Conservation (phyloP, 2,113 vertebrate genomes). For the Isichthys henryi region DNA sequence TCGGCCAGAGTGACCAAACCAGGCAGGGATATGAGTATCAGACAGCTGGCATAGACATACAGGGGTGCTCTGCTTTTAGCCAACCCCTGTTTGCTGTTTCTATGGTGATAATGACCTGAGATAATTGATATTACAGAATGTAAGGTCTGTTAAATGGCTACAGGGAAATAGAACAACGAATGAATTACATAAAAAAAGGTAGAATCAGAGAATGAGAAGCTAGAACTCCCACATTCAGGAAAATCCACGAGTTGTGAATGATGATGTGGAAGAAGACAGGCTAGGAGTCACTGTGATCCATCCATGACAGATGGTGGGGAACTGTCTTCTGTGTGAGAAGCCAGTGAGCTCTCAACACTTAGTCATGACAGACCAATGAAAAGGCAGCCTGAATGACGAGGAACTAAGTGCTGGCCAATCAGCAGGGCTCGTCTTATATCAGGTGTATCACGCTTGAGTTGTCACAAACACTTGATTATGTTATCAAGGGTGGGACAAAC, state of each 20-base stretch:
- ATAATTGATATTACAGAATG: not conserved
- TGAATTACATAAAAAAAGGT: not conserved
- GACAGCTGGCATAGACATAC: not conserved
- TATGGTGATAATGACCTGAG: slow-evolving; percentile 10
- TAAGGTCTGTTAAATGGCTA: not conserved
- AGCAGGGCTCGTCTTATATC: not conserved
- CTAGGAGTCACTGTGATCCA: not conserved
- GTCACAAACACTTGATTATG: not conserved
- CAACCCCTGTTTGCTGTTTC: not conserved
- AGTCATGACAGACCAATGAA: not conserved
- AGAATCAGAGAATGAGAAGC: not conserved
- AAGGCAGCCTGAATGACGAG: not conserved
- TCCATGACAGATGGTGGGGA: not conserved
- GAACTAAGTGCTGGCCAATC: not conserved
- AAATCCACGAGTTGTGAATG: not conserved
- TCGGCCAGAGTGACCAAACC: not conserved
- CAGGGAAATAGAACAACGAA: not conserved
- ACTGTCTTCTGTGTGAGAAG: not conserved
- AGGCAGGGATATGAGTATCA: not conserved
- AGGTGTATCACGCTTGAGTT: not conserved
- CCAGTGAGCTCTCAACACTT: not conserved
- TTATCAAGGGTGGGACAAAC: not conserved
- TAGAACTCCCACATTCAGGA: not conserved
- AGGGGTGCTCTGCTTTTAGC: not conserved
- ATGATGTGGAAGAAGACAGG: not conserved